A percentile compares a stretch with the other conserved stretches of the same genome.
Evolutionary conservation across 2,113 vertebrate species (phyloP).

Genomic region (Epinephelus fuscoguttatus): DNA sequence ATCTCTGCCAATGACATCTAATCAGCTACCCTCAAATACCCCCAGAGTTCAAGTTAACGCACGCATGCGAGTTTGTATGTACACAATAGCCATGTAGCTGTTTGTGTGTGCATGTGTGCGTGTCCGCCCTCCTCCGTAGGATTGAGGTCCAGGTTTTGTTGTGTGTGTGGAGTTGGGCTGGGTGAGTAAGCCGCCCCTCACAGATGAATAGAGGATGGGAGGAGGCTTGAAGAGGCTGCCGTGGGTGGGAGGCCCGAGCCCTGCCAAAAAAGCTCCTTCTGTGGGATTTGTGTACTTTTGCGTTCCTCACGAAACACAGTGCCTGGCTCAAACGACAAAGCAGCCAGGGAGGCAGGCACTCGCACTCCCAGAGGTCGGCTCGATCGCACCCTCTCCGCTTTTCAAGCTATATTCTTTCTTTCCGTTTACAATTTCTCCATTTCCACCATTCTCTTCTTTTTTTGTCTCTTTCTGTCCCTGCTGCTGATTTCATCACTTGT

Average conservation of each 20-base stretch:
- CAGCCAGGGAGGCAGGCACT: slow-evolving; percentile 72
- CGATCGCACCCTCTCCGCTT: slow-evolving; percentile 44
- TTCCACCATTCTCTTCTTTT: background rate
- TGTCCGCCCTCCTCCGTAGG: slow-evolving; percentile 73
- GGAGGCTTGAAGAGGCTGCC: slow-evolving; percentile 84
- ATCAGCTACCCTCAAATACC: background rate
- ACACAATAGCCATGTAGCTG: slow-evolving; percentile 17
- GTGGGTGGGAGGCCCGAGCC: slow-evolving; percentile 84
- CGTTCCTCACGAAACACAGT: slow-evolving; percentile 78
- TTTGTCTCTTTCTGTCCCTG: background rate
- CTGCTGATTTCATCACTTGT: slow-evolving; percentile 10
- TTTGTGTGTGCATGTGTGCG: slow-evolving; percentile 51
- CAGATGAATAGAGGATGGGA: slow-evolving; percentile 93
- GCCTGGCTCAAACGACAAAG: slow-evolving; percentile 76
- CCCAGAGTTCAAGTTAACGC: slow-evolving; percentile 15
- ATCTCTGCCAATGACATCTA: slow-evolving; percentile 1
- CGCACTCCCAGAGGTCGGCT: slow-evolving; percentile 69
- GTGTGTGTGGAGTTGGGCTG: slow-evolving; percentile 75
- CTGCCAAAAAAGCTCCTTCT: slow-evolving; percentile 86
- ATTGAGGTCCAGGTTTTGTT: slow-evolving; percentile 82
- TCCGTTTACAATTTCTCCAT: slow-evolving; percentile 43
- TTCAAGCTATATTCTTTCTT: slow-evolving; percentile 53
- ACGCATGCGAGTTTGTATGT: slow-evolving; percentile 46
- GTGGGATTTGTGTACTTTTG: slow-evolving; percentile 89
- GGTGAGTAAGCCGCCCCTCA: slow-evolving; percentile 85